Percentiles rank a stretch among this genome's conserved stretches.
Conservation (phyloP, 2,888 invertebrate species). For the Spisula solida region DNA sequence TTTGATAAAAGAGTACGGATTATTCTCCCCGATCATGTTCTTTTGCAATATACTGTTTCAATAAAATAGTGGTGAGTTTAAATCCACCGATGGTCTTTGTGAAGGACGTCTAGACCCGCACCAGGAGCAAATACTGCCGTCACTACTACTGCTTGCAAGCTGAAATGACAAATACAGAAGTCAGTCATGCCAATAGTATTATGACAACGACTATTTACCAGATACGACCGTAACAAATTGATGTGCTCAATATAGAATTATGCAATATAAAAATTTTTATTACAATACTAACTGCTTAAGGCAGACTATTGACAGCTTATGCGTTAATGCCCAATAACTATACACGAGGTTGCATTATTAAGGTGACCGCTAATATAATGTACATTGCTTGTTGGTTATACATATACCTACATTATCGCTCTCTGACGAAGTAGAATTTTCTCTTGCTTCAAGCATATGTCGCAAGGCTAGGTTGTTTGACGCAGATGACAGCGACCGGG, state of each 20-base stretch:
- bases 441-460: not conserved
- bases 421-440: not conserved
- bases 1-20: too few species aligned
- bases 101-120: not conserved
- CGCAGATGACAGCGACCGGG: not conserved
- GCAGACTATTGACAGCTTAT: too few species aligned
- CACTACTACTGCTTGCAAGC: not conserved
- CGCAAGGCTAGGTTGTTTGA: not conserved
- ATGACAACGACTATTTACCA: not conserved
- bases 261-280: too few species aligned
- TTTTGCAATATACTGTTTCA: too few species aligned
- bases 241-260: not conserved
- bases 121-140: not conserved
- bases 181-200: not conserved
- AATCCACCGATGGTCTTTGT: not conserved
- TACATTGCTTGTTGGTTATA: not conserved
- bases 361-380: not conserved
- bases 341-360: not conserved
- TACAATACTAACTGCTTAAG: too few species aligned
- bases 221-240: not conserved
- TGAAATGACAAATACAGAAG: not conserved
- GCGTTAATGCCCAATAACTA: not conserved
- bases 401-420: slow-evolving; percentile 1
- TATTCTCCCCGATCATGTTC: too few species aligned
- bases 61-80: not conserved